Conservation (phyloP, 2,888 invertebrate species). For the Chrysopilus asiliformis region DNA sequence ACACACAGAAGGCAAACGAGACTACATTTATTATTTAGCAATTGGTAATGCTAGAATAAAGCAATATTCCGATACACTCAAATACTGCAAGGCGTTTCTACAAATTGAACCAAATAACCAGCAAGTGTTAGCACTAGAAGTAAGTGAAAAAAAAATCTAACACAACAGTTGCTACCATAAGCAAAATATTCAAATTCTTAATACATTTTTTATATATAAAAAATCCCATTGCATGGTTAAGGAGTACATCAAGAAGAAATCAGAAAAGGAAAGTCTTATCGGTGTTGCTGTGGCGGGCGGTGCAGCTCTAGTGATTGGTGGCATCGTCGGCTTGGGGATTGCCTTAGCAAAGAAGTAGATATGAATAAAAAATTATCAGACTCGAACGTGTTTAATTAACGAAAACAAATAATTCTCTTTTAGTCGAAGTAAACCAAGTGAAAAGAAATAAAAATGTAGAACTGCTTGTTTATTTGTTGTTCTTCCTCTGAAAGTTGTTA, state of each 20-base stretch:
- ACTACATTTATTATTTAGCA: conserved; percentile 91
- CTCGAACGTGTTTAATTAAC: conserved; percentile 2
- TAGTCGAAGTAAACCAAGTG: conserved; percentile 9
- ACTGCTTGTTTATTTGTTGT: conserved; percentile 2
- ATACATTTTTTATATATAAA: no score
- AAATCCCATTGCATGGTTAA: no score
- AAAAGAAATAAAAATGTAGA: no score
- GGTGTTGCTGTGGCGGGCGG: conserved; percentile 85
- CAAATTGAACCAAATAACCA: conserved; percentile 77
- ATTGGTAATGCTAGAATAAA: conserved; percentile 87
- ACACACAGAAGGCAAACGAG: conserved; percentile 69
- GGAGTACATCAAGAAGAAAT: conserved; percentile 72
- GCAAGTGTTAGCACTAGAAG: conserved; percentile 70
- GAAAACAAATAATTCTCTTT: conserved; percentile 5
- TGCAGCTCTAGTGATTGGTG: conserved; percentile 71
- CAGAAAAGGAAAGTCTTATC: conserved; percentile 80
- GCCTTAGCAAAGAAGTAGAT: conserved; percentile 51
- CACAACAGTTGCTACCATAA: no score
- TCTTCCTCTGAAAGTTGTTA: conserved; percentile 3
- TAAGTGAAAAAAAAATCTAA: conserved; percentile 20
- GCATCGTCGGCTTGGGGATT: conserved; percentile 70
- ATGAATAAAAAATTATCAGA: conserved; percentile 6
- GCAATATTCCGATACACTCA: conserved; percentile 74
- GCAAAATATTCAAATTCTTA: no score
- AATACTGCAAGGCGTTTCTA: conserved; percentile 67